Evolutionary conservation across 2,888 invertebrate species (phyloP).

Genomic region (Falcaria lacertinaria): DNA sequence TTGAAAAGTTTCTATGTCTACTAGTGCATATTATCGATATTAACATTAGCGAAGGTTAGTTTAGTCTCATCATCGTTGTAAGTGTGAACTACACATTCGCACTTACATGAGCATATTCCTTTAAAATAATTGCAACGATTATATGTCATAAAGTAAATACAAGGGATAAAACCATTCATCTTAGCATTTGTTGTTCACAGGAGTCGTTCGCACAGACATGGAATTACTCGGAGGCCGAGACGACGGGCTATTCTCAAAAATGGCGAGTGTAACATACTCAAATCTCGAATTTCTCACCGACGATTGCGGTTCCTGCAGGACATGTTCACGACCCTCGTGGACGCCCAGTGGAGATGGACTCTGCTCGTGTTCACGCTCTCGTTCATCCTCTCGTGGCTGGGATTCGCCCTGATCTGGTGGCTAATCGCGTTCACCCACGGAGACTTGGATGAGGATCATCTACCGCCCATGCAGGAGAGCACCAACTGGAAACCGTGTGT

Average conservation of each 20-base stretch:
- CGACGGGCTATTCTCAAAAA: slow-evolving; percentile 95
- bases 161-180: slow-evolving; percentile 37
- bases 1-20: slow-evolving; percentile 43
- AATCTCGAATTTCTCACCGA: slow-evolving; percentile 91
- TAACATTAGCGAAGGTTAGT: slow-evolving; percentile 66
- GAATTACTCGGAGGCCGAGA: slow-evolving; percentile 84
- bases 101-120: too few species aligned
- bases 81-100: slow-evolving; percentile 62
- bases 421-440: slow-evolving; percentile 92
- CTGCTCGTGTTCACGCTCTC: slow-evolving; percentile 90
- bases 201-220: slow-evolving; percentile 84
- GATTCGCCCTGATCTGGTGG: slow-evolving; percentile 93
- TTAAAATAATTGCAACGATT: too few species aligned
- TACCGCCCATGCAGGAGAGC: slow-evolving; percentile 67
- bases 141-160: slow-evolving; percentile 35
- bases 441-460: slow-evolving; percentile 84
- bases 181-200: slow-evolving; percentile 70
- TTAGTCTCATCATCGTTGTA: slow-evolving; percentile 36
- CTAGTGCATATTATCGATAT: slow-evolving; percentile 52
- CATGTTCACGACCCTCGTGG: slow-evolving; percentile 93
- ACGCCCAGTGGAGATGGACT: slow-evolving; percentile 96
- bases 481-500: slow-evolving; percentile 89
- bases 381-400: slow-evolving; percentile 92
- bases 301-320: slow-evolving; percentile 88
- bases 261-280: slow-evolving; percentile 97